Evolutionary conservation across 2,888 invertebrate species (phyloP).

Genomic region (Pammene aurita): DNA sequence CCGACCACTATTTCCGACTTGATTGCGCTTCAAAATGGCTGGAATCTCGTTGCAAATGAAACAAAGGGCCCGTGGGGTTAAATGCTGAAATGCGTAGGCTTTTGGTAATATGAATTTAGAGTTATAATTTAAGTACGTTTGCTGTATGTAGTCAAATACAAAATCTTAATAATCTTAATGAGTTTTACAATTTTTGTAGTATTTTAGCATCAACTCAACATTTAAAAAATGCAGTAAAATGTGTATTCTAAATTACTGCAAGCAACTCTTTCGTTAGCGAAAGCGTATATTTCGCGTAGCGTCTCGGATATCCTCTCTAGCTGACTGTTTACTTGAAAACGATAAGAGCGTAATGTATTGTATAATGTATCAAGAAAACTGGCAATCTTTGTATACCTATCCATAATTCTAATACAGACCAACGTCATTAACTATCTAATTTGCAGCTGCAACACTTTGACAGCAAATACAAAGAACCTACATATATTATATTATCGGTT

Average conservation of each 20-base stretch:
- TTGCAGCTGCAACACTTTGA: conserved; percentile 9
- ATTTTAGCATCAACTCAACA: too few relatives aligned
- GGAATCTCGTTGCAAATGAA: neutral
- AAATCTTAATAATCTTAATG: too few relatives aligned
- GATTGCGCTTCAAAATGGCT: neutral
- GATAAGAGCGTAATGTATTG: too few relatives aligned
- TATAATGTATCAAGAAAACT: too few relatives aligned
- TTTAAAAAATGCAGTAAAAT: too few relatives aligned
- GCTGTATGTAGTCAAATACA: too few relatives aligned
- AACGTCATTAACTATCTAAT: conserved; percentile 10
- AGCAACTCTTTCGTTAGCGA: too few relatives aligned
- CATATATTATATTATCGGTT: neutral
- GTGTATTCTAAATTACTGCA: too few relatives aligned
- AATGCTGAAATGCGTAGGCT: neutral
- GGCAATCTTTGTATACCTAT: neutral
- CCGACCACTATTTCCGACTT: neutral
- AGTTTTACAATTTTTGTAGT: too few relatives aligned
- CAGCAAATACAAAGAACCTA: conserved; percentile 2
- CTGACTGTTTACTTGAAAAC: too few relatives aligned
- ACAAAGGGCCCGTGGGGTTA: neutral
- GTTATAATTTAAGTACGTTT: neutral
- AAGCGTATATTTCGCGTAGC: too few relatives aligned
- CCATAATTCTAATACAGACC: neutral
- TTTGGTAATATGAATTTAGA: neutral
- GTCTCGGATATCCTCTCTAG: too few relatives aligned